Base-by-base conservation (phyloP, 2,113 vertebrate genomes). In the Zeus faber region DNA sequence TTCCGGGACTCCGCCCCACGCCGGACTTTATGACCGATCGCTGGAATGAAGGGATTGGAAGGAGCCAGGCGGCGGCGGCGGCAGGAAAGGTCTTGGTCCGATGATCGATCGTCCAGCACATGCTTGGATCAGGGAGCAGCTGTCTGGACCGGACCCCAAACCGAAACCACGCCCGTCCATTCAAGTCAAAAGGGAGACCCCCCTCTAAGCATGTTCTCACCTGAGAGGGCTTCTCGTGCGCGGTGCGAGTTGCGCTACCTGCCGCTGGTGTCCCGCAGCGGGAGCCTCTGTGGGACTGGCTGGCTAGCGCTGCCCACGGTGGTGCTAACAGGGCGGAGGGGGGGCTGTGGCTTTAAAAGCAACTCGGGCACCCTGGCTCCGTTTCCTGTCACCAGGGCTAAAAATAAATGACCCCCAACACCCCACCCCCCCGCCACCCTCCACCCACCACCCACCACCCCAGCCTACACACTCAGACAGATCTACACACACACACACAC, bases 371-470 rank as follows among this genome's bases (percentile, higher is more conserved):
- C 56, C n/a, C 44, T 0, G 59, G 40, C 65, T 67, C 52, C 0
- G 50, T 73, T 73, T 82, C 70, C 71, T 77, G 72, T 55, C 58
- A 65, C 54, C 18, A 1, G 24, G 54, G 66, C 63, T 88, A 88
- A 84, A 81, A 79, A 79, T 85, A 84, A 58, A 66, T 17, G 7
- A 66, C 47, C 51, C 59, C 62, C 45, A 0, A 45, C 63, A 62
- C 61, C 72, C 13, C 57, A 18, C 50, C 0, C 4, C 54, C 56
- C 44, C 46, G 14, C 46, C 23, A 2, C 41, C 41, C 18, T 40
- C 6, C 9, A 18, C 21, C 21, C 44, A 11, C 14, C 11, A 46
- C 40, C 50, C n/a, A n/a, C n/a, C n/a, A 22, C 43, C 21, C 43
- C 31, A 17, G 52, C 26, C 57, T 6, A 66, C 56, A 62, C 39